Evolutionary conservation across 1,140 invertebrate genomes (phyloP), one percentile per base, ranked within the genome.

Genomic region (Leptinotarsa lineolata): DNA sequence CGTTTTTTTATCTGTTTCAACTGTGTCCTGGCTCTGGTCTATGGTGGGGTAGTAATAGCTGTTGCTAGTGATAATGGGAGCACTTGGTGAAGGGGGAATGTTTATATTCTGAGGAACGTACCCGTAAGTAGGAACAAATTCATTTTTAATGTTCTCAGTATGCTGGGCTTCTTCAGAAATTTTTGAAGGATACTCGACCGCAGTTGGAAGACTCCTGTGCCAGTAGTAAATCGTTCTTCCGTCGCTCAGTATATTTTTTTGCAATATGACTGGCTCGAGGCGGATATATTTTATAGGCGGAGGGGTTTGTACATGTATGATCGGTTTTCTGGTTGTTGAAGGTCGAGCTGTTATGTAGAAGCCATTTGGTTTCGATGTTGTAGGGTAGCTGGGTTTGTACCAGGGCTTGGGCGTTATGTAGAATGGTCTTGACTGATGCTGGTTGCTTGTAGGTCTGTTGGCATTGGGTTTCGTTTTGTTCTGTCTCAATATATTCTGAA

Each of bases 211-310:
- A 68, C 76, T 79, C 65, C 73, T 80, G 67, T 81, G 79, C 80
- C 80, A 81, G 65, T 81, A 78, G 44, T 81, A 81, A 48, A 81
- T 66, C 1, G 76, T 76, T 66, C 77, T 76, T 1, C 80, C 80
- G 59, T 81, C 78, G n/a, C 69, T 80, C 21, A 81, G 44, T 8
- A 80, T 79, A 2, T 79, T 81, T 74, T 81, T 81, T 70, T 81
- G 80, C 45, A 81, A 65, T 45, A 81, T 81, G 4, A 81, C 80
- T 15, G 80, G 80, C 68, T 81, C 80, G 24, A 79, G 75, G 67
- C 76, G 76, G 67, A 80, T 81, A 44, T 80, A 81, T 71, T 76
- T 80, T 18, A 81, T 72, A 4, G 69, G 69, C 20, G 61, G 61
- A 20, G 60, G 24, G 6, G 60, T 30, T 44, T 13, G 58, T 22